Conservation (phyloP, 1,140 invertebrate genomes). For the Rhagoletis zephyria region DNA sequence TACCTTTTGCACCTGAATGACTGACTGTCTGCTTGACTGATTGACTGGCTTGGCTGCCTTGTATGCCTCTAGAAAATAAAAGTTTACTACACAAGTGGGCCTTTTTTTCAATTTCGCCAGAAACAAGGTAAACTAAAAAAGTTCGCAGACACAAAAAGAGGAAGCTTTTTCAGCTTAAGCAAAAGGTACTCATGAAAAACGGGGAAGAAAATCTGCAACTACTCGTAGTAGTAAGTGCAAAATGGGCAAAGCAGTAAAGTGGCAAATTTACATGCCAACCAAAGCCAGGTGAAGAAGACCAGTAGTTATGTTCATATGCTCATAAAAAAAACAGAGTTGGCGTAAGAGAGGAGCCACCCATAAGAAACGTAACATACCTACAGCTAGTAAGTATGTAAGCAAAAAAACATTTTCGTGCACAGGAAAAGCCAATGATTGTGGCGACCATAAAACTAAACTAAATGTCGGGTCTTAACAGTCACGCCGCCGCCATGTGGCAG, state of each 20-base stretch:
- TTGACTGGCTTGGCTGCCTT: background rate
- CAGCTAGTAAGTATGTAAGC: background rate
- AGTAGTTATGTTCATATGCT: background rate
- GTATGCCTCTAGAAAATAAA: background rate
- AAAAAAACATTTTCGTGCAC: slow-evolving; percentile 31
- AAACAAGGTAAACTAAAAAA: slow-evolving; percentile 4
- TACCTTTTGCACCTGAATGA: background rate
- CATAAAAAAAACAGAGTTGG: background rate
- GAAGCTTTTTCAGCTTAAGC: background rate
- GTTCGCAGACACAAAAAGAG: slow-evolving; percentile 24
- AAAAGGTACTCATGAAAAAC: background rate
- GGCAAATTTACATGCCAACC: background rate
- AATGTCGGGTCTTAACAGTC: background rate
- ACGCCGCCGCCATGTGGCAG: no score
- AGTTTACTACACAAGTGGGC: no score
- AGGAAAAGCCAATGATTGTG: slow-evolving; percentile 34
- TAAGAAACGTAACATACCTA: no score
- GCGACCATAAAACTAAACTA: slow-evolving; percentile 22
- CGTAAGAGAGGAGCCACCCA: background rate
- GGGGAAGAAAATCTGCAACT: background rate
- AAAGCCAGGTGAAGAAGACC: background rate
- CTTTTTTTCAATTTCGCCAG: background rate
- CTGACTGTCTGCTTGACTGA: background rate
- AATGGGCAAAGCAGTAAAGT: background rate
- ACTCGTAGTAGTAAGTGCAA: background rate